phyloP scores from a whole-genome alignment of 2,888 invertebrate species.

The Crematogaster levior region DNA sequence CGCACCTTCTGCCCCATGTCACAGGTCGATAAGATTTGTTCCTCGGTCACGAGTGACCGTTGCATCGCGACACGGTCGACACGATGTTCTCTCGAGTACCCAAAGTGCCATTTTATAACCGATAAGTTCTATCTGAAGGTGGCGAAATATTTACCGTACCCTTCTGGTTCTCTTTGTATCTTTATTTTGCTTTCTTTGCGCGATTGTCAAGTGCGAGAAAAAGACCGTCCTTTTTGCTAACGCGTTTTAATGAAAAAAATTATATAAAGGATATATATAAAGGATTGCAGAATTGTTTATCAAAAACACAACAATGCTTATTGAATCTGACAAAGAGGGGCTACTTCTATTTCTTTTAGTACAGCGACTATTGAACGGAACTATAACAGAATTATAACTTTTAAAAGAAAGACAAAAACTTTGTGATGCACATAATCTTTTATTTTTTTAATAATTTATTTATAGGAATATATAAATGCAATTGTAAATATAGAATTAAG shows the following conservation, averaged over 20 bases:
- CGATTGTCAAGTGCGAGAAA: conserved; percentile 12
- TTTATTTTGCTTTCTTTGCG: conserved; percentile 9
- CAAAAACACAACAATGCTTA: too few relatives aligned
- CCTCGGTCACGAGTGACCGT: conserved; percentile 48
- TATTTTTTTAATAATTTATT: neutral
- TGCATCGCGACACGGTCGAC: conserved; percentile 30
- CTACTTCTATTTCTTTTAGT: neutral
- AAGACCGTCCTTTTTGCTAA: neutral
- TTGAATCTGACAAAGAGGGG: neutral
- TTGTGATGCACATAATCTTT: neutral
- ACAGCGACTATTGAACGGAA: neutral
- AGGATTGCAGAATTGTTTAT: conserved; percentile 17
- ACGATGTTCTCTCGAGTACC: conserved; percentile 16
- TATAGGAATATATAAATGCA: neutral
- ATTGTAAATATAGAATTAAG: neutral
- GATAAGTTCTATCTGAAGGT: conserved; percentile 61
- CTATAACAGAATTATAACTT: neutral
- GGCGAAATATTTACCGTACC: conserved; percentile 63
- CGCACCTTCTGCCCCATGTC: conserved; percentile 30
- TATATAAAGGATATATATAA: too few relatives aligned
- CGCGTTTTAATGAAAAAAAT: neutral
- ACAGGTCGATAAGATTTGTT: conserved; percentile 67
- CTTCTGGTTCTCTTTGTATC: conserved; percentile 16
- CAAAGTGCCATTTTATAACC: conserved; percentile 62
- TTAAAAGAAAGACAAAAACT: neutral